Evolutionary conservation across 1,140 invertebrate genomes (phyloP), one percentile per base, ranked within the genome.

Genomic region (Zaprionus ornatus): DNA sequence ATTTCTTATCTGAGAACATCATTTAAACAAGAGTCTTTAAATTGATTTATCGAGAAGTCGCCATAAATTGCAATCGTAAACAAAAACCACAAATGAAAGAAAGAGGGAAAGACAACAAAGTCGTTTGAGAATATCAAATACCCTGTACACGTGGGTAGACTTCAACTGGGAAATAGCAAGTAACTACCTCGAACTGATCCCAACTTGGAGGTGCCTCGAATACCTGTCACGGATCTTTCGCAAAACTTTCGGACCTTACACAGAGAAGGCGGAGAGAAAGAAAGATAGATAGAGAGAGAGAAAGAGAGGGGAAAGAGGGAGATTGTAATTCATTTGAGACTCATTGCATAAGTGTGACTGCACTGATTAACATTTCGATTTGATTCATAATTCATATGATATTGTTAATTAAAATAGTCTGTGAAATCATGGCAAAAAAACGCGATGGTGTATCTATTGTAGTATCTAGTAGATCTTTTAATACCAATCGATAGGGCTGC

Each of bases 341-440:
- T 68, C 40, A 65, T 75, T 85, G 79, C 60, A 85, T 67, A 82
- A 86, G 70, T 82, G 59, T 70, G 62, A 74, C 55, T 74, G 65
- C 64, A 65, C 76, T 62, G 59, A 80, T 82, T 82, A 84, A 63
- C 57, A 83, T 84, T 45, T 19, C 29, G 40, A 45, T 45, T 73
- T 61, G 64, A 71, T 85, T 80, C 56, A 67, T 66, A 82, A 71
- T 79, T 67, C 50, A 69, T 66, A 59, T 62, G 48, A 48, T 69
- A 42, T 59, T 52, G 55, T 21, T 40, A 48, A 71, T 66, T 77
- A 69, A 64, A 56, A 42, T 65, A 65, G 21, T 50, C 45, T 50
- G 19, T 50, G 45, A 50, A 50, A 50, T 50, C 45, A 50, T 50
- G 45, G 45, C 19, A 13, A 50, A 50, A 13, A 50, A 21, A 23